Evolutionary conservation across 2,797 vertebrate species (phyloP).

Genomic region (Acipenser transmontanus): DNA sequence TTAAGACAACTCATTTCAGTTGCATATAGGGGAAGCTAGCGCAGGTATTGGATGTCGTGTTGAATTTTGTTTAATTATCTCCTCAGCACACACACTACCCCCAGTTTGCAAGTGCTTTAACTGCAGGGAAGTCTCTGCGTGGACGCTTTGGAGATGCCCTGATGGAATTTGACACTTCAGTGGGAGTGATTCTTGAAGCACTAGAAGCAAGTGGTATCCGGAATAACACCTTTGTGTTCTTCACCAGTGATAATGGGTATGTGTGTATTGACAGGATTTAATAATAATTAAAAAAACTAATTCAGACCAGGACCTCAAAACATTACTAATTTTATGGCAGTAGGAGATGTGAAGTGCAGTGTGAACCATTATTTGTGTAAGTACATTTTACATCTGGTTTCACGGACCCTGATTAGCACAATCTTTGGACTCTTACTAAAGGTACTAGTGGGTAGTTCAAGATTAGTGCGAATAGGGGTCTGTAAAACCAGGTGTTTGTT

Average conservation of each 20-base stretch:
- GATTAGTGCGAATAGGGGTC: no score
- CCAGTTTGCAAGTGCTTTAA: constrained; percentile 72
- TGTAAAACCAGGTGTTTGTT: no score
- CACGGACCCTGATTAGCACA: no score
- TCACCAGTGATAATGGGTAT: constrained; percentile 88
- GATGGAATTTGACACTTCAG: constrained; percentile 72
- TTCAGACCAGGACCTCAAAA: no score
- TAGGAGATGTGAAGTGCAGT: no score
- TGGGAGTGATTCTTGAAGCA: constrained; percentile 65
- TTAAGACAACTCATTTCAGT: background rate
- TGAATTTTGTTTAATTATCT: background rate
- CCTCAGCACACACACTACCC: constrained; percentile 90
- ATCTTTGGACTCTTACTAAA: no score
- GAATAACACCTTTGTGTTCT: constrained; percentile 77
- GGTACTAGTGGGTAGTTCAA: no score
- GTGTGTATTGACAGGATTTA: constrained; percentile 8
- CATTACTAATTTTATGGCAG: no score
- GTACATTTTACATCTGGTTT: no score
- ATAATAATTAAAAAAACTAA: no score
- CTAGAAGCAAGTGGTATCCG: constrained; percentile 62
- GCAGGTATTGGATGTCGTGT: background rate
- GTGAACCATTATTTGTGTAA: no score
- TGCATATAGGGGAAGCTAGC: background rate
- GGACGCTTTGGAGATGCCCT: constrained; percentile 80
- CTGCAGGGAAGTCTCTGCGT: constrained; percentile 55